Percentiles rank a stretch among this genome's conserved stretches.
Evolutionary conservation across 2,113 vertebrate species (phyloP).

Genomic region (Conger conger): DNA sequence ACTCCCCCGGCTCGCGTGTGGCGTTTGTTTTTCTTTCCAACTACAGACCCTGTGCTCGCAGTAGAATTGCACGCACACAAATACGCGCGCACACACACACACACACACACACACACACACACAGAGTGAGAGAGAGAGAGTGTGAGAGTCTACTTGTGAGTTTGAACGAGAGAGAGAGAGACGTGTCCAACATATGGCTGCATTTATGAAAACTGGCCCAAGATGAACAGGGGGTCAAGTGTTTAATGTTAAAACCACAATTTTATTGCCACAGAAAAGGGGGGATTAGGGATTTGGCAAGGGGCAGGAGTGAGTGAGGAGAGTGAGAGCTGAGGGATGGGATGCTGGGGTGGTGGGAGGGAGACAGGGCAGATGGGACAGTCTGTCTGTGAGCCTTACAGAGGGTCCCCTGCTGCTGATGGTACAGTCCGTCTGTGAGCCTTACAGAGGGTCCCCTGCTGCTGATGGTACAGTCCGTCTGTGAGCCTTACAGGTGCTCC

Average conservation of each 20-base stretch:
- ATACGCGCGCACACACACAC: background rate
- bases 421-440: slow-evolving; percentile 1
- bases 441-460: no score
- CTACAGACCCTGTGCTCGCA: background rate
- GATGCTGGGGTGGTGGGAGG: no score
- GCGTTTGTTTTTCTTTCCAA: slow-evolving; percentile 69
- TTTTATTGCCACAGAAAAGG: slow-evolving; percentile 29
- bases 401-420: no score
- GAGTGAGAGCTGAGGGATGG: background rate
- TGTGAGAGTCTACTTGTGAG: no score
- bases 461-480: background rate
- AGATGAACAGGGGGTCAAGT: slow-evolving; percentile 34
- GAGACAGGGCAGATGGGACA: no score
- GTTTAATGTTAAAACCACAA: slow-evolving; percentile 35
- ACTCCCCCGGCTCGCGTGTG: slow-evolving; percentile 49
- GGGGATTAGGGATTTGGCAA: slow-evolving; percentile 20
- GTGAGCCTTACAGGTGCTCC: no score
- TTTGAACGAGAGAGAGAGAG: background rate
- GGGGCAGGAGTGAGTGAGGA: background rate
- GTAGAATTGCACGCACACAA: no score
- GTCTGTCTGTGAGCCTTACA: background rate
- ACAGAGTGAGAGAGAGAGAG: no score
- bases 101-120: background rate
- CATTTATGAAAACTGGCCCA: slow-evolving; percentile 28
- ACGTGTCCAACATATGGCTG: slow-evolving; percentile 20